Evolutionary conservation across 2,888 invertebrate species (phyloP).

Genomic region (Bhutanitis thaidina): DNA sequence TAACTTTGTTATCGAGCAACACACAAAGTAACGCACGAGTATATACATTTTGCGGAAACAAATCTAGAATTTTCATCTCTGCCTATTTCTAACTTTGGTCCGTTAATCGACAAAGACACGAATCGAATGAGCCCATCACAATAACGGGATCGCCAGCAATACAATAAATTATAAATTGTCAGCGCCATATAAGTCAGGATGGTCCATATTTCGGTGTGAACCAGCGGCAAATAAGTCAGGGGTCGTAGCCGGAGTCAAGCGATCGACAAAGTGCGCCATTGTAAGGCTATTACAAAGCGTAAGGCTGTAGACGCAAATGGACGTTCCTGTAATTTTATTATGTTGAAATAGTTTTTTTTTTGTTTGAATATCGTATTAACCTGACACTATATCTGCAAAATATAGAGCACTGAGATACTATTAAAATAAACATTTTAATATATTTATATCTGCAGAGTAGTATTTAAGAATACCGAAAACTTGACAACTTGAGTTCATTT

Average conservation of each 20-base stretch:
- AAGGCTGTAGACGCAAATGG: slow-evolving; percentile 15
- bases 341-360: neutral
- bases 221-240: slow-evolving; percentile 52
- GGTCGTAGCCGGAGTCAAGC: slow-evolving; percentile 56
- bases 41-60: too few species aligned
- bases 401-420: too few species aligned
- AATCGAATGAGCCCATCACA: slow-evolving; percentile 17
- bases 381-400: too few species aligned
- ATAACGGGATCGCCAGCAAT: slow-evolving; percentile 15
- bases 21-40: too few species aligned
- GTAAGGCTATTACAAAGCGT: slow-evolving; percentile 44
- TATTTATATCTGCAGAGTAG: too few species aligned
- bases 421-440: too few species aligned
- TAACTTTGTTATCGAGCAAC: too few species aligned
- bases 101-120: slow-evolving; percentile 12
- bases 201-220: slow-evolving; percentile 47
- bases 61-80: neutral
- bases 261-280: slow-evolving; percentile 64
- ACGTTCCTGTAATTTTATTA: slow-evolving; percentile 20
- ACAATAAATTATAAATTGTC: slow-evolving; percentile 42
- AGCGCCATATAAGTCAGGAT: slow-evolving; percentile 30
- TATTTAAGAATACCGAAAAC: too few species aligned
- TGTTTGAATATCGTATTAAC: neutral
- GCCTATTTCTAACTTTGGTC: slow-evolving; percentile 4
- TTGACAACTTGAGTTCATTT: too few species aligned